Evolutionary conservation across 1,140 invertebrate genomes (phyloP).

Genomic region (Ips nitidus): DNA sequence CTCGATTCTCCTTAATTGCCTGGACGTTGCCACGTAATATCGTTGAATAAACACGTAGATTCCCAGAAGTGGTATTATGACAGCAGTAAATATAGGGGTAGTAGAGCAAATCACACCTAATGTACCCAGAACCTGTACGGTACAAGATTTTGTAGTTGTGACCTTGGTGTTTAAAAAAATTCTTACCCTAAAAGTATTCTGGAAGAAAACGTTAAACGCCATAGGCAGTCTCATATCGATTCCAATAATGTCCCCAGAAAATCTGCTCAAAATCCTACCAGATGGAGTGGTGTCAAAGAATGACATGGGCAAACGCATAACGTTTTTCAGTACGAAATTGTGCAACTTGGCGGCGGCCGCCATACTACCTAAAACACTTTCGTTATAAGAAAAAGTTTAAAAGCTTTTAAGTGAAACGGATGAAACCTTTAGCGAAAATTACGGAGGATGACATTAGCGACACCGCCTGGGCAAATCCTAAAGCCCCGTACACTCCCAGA

Average conservation of each 20-base stretch:
- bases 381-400: neutral
- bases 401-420: neutral
- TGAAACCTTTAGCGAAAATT: slow-evolving; percentile 26
- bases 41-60: slow-evolving; percentile 91
- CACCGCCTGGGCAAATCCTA: slow-evolving; percentile 74
- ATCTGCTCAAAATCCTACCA: slow-evolving; percentile 71
- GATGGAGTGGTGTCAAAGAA: slow-evolving; percentile 77
- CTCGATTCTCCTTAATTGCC: slow-evolving; percentile 93
- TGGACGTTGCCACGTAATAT: slow-evolving; percentile 91
- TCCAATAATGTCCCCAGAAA: slow-evolving; percentile 50
- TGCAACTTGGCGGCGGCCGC: slow-evolving; percentile 62
- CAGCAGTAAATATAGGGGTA: slow-evolving; percentile 81
- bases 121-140: slow-evolving; percentile 77
- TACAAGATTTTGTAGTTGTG: slow-evolving; percentile 4
- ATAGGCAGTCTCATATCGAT: slow-evolving; percentile 40
- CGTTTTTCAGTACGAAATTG: slow-evolving; percentile 60
- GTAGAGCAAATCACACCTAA: slow-evolving; percentile 87
- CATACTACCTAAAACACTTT: slow-evolving; percentile 42
- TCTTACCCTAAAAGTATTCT: slow-evolving; percentile 14
- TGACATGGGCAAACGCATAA: slow-evolving; percentile 64
- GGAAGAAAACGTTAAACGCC: slow-evolving; percentile 33
- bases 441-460: slow-evolving; percentile 7
- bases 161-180: no score
- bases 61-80: slow-evolving; percentile 82
- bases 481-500: slow-evolving; percentile 82